Conservation (phyloP, 2,797 vertebrate species). For the Yasuhikotakia modesta region DNA sequence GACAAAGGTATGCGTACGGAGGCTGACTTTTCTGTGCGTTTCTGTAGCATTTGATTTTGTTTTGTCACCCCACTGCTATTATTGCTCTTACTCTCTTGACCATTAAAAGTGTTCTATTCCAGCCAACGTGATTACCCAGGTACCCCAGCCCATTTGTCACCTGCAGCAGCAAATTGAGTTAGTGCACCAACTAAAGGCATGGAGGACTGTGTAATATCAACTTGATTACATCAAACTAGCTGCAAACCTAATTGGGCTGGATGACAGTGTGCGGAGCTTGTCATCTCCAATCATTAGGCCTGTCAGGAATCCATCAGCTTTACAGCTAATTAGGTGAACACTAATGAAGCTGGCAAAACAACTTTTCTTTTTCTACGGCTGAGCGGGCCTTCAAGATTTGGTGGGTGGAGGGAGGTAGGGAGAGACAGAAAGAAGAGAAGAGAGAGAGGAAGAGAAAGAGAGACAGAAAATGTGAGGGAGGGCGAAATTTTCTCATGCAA, state of each 20-base stretch:
- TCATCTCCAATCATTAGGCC: constrained; percentile 99
- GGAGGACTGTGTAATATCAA: constrained; percentile 96
- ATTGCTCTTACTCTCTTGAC: constrained; percentile 83
- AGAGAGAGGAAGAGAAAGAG: constrained; percentile 52
- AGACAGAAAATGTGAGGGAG: constrained; percentile 65
- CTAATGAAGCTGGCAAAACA: constrained; percentile 99
- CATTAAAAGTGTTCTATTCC: constrained; percentile 88
- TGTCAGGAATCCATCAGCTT: constrained; percentile 99
- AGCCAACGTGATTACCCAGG: constrained; percentile 91
- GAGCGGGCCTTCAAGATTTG: constrained; percentile 84
- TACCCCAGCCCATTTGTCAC: constrained; percentile 92
- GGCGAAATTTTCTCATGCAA: constrained; percentile 73
- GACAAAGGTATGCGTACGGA: constrained; percentile 15
- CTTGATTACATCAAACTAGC: constrained; percentile 98
- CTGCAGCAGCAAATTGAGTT: constrained; percentile 93
- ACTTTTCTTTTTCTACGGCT: constrained; percentile 95
- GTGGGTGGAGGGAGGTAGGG: constrained; percentile 47
- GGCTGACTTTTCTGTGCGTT: not conserved
- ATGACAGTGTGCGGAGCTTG: constrained; percentile 97
- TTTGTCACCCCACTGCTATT: constrained; percentile 41
- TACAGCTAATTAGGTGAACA: constrained; percentile 99
- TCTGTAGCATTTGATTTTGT: constrained; percentile 49
- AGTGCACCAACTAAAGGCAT: constrained; percentile 90
- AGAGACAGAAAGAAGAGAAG: constrained; percentile 42
- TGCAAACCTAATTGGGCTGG: constrained; percentile 97